Percentiles rank a stretch among this genome's conserved stretches.
Evolutionary conservation across 2,113 vertebrate species (phyloP).

Genomic region (Rana temporaria): DNA sequence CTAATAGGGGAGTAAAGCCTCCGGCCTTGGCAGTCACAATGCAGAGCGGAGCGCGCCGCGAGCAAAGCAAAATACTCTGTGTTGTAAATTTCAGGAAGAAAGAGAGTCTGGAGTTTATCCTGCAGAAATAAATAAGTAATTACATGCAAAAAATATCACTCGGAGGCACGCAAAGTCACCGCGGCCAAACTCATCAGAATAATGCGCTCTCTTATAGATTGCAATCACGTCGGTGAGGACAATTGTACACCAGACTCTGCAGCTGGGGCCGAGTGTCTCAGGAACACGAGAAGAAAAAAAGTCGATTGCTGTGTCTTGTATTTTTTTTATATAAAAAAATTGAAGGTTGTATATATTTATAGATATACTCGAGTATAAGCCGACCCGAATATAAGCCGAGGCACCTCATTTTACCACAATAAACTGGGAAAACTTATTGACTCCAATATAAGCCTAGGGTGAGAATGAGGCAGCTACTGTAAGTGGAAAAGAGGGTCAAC

Average conservation of each 20-base stretch:
- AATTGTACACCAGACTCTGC: background rate
- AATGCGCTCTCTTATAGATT: background rate
- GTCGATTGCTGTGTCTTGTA: too few relatives aligned
- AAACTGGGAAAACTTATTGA: too few relatives aligned
- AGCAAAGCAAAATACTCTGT: constrained; percentile 4
- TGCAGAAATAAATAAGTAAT: constrained; percentile 23
- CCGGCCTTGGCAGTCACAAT: background rate
- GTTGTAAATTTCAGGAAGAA: background rate
- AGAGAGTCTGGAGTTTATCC: background rate
- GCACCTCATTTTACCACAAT: too few relatives aligned
- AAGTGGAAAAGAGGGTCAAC: too few relatives aligned
- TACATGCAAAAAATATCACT: constrained; percentile 8
- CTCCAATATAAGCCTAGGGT: too few relatives aligned
- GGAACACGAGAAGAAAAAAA: too few relatives aligned
- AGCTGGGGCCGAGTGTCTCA: too few relatives aligned
- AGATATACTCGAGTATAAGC: too few relatives aligned
- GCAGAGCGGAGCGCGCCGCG: background rate
- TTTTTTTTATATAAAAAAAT: too few relatives aligned
- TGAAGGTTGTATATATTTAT: too few relatives aligned
- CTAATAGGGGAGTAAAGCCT: background rate
- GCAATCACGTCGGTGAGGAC: background rate
- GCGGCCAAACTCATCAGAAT: constrained; percentile 14
- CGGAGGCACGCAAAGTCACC: background rate
- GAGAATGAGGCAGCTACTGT: too few relatives aligned
- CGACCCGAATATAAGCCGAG: too few relatives aligned